Evolutionary conservation across 2,113 vertebrate species (phyloP).

Genomic region (Delphinus delphis): DNA sequence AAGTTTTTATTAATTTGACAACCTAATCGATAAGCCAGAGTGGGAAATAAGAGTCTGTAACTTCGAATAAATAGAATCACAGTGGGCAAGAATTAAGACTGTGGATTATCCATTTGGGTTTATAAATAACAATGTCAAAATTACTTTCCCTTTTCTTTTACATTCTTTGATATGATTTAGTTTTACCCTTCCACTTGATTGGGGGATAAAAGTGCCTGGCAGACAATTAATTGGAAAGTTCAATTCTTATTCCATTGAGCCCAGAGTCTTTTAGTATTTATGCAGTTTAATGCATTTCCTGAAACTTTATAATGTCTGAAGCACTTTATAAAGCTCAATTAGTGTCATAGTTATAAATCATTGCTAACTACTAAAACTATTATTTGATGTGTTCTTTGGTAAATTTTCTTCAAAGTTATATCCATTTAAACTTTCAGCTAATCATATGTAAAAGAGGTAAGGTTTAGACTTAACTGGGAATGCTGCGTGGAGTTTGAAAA

Average conservation of each 20-base stretch:
- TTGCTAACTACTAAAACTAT: constrained; percentile 11
- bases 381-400: constrained; percentile 49
- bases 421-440: constrained; percentile 38
- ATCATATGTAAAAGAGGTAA: constrained; percentile 4
- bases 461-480: not conserved
- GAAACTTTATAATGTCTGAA: constrained; percentile 49
- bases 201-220: not conserved
- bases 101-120: not conserved
- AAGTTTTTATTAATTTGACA: not conserved
- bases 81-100: not conserved
- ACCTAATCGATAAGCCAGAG: not conserved
- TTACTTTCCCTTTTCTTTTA: not conserved
- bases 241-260: not conserved
- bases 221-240: constrained; percentile 18
- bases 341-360: constrained; percentile 55
- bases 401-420: constrained; percentile 27
- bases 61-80: not conserved
- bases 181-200: not conserved
- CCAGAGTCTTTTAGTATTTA: not conserved
- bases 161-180: not conserved
- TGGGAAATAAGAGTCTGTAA: not conserved
- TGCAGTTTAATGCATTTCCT: constrained; percentile 37
- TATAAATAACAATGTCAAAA: not conserved
- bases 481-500: not conserved
- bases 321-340: constrained; percentile 50